Base-by-base conservation (phyloP, 2,797 vertebrate genomes). In the Steatocranus sp. region DNA sequence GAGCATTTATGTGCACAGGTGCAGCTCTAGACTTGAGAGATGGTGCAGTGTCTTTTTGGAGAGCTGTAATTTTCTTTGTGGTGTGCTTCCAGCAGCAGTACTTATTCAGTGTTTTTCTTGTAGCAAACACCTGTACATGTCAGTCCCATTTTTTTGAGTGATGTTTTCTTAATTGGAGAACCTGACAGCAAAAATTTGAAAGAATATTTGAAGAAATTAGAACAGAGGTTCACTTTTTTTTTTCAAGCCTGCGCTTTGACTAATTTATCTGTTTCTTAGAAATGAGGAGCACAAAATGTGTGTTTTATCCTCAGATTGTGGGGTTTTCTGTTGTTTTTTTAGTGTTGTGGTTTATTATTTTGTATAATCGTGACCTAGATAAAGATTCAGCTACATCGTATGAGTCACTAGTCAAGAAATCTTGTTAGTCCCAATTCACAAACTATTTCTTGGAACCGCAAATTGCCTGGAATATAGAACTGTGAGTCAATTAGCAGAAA, bases 401-500 rank as follows among this genome's bases (percentile, higher is more conserved):
- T 48, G 68, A 73, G 25, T 73, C 68, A 73, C 43, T 5, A 73
- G 68, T 48, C 25, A 48, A 48, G 2, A 73, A n/a, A n/a, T 73
- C 25, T 25, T 14, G 25, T 48, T 73, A n/a, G 43, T 73, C 0
- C 18, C 68, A 73, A 32, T 48, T 48, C 43, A 32, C 66, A n/a
- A 48, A 3, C 68, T 27, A 48, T 70, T 73, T 73, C 7, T 48
- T n/a, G 25, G 25, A 73, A 48, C 25, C 1, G 70, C 81, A 82
- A 80, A 43, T 61, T 85, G 87, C 85, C 85, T 46, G 34, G 84
- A 86, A 87, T 78, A 5, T 23, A 1, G 36, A 18, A 75, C 75
- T 87, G 80, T 43, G 79, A 92, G 89, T 86, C 85, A 92, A 90
- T 95, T 92, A 91, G 79, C 83, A 85, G 80, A 89, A 94, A 94